Conservation (phyloP, 1,140 invertebrate genomes). For the Muscidifurax raptorellus region DNA sequence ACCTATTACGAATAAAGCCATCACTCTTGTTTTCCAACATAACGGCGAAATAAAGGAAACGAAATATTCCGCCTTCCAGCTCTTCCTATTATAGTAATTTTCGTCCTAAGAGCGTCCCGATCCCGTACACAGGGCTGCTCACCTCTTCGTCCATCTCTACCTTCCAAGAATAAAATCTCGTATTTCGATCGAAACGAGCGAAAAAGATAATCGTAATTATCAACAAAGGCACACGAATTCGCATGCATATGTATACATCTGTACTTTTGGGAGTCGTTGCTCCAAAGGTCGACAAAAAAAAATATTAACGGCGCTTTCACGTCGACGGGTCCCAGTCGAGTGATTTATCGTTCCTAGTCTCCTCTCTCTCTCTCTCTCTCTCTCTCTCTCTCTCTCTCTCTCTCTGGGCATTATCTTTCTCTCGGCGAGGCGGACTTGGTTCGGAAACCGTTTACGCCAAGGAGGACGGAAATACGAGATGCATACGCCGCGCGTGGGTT, state of each 20-base stretch:
- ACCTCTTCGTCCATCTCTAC: too few relatives aligned
- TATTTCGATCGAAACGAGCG: slow-evolving; percentile 42
- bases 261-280: slow-evolving; percentile 4
- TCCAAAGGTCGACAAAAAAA: slow-evolving; percentile 28
- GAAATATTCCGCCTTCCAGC: slow-evolving; percentile 2
- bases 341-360: slow-evolving; percentile 48
- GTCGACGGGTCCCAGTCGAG: slow-evolving; percentile 42
- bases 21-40: slow-evolving; percentile 2
- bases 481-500: slow-evolving; percentile 50
- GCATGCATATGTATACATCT: slow-evolving; percentile 8
- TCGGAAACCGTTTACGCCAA: slow-evolving; percentile 41
- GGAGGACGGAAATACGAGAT: slow-evolving; percentile 22
- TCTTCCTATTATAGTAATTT: slow-evolving; percentile 50
- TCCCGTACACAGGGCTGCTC: neutral
- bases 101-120: slow-evolving; percentile 7
- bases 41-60: slow-evolving; percentile 24
- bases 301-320: slow-evolving; percentile 22
- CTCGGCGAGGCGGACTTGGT: slow-evolving; percentile 36
- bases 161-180: slow-evolving; percentile 49
- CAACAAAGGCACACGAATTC: slow-evolving; percentile 25
- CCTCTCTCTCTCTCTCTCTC: neutral
- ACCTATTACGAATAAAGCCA: slow-evolving; percentile 41
- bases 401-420: slow-evolving; percentile 26
- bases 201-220: slow-evolving; percentile 50
- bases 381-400: neutral